These are phyloP conservation scores for Hirudinaria manillensis DNA, from an alignment of 2,888 invertebrate species.

Conservation along the genomic window DNA sequence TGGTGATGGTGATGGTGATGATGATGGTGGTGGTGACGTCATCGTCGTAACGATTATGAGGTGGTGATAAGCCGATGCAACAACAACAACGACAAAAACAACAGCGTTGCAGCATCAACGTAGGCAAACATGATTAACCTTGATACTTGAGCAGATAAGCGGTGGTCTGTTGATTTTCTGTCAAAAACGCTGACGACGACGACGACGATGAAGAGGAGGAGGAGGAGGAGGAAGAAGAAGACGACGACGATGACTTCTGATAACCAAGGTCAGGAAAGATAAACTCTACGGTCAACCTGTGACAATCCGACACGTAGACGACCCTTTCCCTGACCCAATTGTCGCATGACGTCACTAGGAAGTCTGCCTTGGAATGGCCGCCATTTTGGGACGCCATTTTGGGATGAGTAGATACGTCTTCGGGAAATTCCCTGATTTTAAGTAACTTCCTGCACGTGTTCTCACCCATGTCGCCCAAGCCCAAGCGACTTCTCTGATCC, in stretches of 20 bases:
- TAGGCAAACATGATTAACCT: too few species aligned
- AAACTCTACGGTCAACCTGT: background rate
- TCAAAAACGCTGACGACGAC: too few species aligned
- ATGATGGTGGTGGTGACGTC: background rate
- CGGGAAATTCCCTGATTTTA: background rate
- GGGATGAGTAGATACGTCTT: background rate
- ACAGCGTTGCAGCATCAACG: too few species aligned
- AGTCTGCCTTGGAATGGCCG: background rate
- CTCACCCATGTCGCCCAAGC: background rate
- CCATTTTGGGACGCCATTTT: background rate
- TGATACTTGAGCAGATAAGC: too few species aligned
- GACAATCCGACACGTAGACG: constrained; percentile 1
- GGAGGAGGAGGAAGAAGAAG: too few species aligned
- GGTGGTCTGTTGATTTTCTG: too few species aligned
- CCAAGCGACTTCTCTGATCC: background rate
- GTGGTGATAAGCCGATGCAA: background rate
- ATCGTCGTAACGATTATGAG: background rate
- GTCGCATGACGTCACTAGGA: constrained; percentile 10
- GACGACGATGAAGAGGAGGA: too few species aligned
- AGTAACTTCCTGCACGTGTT: constrained; percentile 1
- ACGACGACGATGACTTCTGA: too few species aligned
- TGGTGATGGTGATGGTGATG: constrained; percentile 20
- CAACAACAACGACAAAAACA: too few species aligned
- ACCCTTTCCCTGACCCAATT: background rate
- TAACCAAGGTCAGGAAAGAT: background rate